phyloP scores from a whole-genome alignment of 2,797 vertebrate species.

The Gymnoscopelus microlampas region DNA sequence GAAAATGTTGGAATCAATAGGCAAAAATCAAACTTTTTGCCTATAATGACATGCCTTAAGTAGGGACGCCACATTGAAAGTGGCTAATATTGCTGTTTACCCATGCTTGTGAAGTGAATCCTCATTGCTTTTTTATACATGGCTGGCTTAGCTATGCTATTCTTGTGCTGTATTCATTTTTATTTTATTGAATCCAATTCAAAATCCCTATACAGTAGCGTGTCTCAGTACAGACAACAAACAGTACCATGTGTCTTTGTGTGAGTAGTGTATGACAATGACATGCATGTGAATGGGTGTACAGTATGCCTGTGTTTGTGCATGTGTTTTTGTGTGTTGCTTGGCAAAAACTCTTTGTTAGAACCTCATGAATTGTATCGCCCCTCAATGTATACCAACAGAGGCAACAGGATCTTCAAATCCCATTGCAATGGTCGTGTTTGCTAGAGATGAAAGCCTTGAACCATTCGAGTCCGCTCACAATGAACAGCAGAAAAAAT shows the following conservation, averaged over 20 bases:
- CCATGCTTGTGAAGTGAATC: conserved; percentile 46
- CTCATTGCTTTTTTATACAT: conserved; percentile 56
- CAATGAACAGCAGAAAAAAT: conserved; percentile 22
- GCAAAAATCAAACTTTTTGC: conserved; percentile 17
- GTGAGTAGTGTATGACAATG: neutral
- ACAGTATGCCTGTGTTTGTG: conserved; percentile 9
- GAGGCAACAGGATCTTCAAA: conserved; percentile 39
- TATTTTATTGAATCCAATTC: conserved; percentile 35
- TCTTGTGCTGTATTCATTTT: conserved; percentile 30
- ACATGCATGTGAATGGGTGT: neutral
- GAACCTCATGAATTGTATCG: conserved; percentile 51
- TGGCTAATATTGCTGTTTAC: conserved; percentile 68
- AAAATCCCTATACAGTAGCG: conserved; percentile 35
- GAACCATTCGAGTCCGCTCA: conserved; percentile 26
- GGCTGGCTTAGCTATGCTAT: conserved; percentile 38
- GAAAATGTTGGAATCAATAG: too few species aligned
- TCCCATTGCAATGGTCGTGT: conserved; percentile 55
- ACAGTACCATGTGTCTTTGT: conserved; percentile 2
- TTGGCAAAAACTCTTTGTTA: conserved; percentile 19
- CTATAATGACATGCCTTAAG: neutral
- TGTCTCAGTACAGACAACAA: conserved; percentile 24
- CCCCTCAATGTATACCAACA: conserved; percentile 35
- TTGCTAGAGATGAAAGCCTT: conserved; percentile 57
- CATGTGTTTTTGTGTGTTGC: conserved; percentile 13
- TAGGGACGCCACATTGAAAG: neutral